Conservation (phyloP, 2,888 invertebrate genomes). For the Mamestra brassicae region DNA sequence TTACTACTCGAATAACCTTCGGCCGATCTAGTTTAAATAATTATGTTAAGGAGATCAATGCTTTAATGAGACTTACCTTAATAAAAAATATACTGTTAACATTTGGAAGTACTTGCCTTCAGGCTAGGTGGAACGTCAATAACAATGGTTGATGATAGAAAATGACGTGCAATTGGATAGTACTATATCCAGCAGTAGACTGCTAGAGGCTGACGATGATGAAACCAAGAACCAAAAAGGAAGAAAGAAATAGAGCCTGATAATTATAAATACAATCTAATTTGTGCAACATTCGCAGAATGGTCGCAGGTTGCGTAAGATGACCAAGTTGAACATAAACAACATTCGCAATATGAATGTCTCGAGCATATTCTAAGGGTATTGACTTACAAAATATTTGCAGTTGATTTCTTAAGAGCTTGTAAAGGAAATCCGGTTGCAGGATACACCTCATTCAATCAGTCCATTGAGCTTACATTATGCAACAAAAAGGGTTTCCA, state of each 20-base stretch:
- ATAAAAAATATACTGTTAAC: background rate
- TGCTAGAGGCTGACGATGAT: background rate
- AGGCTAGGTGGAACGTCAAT: too few relatives aligned
- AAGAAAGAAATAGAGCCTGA: conserved; percentile 7
- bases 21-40: conserved; percentile 6
- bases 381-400: conserved; percentile 33
- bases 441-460: background rate
- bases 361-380: conserved; percentile 20
- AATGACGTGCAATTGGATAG: background rate
- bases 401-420: conserved; percentile 7
- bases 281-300: conserved; percentile 44
- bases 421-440: background rate
- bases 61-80: background rate
- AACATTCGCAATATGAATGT: conserved; percentile 49
- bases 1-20: conserved; percentile 27
- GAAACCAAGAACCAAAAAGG: background rate
- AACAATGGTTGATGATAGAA: background rate
- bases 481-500: background rate
- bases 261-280: conserved; percentile 44
- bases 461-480: background rate
- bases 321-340: conserved; percentile 28
- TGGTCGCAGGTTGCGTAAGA: conserved; percentile 32
- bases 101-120: background rate
- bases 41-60: background rate
- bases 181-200: background rate